phyloP scores from a whole-genome alignment of 2,113 vertebrate species.

The Ageneiosus marmoratus region DNA sequence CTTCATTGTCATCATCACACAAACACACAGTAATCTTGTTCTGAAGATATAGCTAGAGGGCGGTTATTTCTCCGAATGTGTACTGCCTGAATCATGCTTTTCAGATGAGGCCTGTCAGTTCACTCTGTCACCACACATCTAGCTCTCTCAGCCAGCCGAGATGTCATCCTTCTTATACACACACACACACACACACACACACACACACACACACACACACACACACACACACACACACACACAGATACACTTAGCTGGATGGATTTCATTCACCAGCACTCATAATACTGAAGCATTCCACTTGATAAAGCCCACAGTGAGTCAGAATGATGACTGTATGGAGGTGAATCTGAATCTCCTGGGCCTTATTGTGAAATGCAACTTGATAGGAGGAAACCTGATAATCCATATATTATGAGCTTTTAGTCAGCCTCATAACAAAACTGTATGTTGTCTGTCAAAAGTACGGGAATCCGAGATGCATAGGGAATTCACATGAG shows the following conservation, averaged over 20 bases:
- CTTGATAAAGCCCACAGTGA: not conserved
- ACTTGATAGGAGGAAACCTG: slow-evolving; percentile 23
- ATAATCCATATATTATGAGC: not conserved
- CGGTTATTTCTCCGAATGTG: not conserved
- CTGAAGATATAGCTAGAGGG: not conserved
- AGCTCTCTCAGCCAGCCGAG: slow-evolving; percentile 50
- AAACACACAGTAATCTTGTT: slow-evolving; percentile 14
- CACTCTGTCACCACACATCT: slow-evolving; percentile 47
- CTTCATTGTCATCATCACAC: slow-evolving; percentile 3
- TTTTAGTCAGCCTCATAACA: not conserved
- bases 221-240: not conserved
- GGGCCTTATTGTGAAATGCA: not conserved
- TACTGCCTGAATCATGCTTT: slow-evolving; percentile 31
- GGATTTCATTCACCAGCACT: slow-evolving; percentile 12
- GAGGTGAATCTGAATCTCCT: not conserved
- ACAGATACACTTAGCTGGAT: too few species aligned
- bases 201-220: not conserved
- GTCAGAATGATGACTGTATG: not conserved
- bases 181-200: not conserved
- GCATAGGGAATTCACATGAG: not conserved
- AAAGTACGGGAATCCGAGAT: not conserved
- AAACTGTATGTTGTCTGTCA: not conserved
- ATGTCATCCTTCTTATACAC: slow-evolving; percentile 29
- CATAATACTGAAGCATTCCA: slow-evolving; percentile 11
- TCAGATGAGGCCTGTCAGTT: slow-evolving; percentile 62